phyloP scores from a whole-genome alignment of 2,888 invertebrate genomes.

The Caenorhabditis imperialis region DNA sequence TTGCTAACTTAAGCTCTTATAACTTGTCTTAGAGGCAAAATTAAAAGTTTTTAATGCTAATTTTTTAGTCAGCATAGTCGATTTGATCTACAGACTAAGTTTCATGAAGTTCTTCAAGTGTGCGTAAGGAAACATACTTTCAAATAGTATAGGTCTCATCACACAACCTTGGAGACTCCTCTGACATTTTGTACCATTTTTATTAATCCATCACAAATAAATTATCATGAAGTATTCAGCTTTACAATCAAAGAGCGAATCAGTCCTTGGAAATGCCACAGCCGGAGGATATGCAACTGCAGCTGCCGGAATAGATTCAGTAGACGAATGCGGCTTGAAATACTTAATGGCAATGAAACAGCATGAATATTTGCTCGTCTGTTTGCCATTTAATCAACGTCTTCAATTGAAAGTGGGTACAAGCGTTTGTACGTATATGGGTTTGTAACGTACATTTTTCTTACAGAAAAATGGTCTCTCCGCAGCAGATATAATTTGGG shows the following conservation, averaged over 20 bases:
- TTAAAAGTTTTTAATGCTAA: too few relatives aligned
- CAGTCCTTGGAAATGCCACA: conserved; percentile 70
- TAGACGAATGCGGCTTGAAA: conserved; percentile 96
- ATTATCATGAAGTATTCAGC: conserved; percentile 43
- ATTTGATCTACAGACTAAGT: too few relatives aligned
- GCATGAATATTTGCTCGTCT: conserved; percentile 93
- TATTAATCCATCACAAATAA: neutral
- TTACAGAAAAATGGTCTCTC: conserved; percentile 62
- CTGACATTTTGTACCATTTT: neutral
- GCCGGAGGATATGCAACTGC: conserved; percentile 72
- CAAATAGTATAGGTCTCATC: too few relatives aligned
- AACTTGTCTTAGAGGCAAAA: too few relatives aligned
- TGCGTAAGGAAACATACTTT: too few relatives aligned
- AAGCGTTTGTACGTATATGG: too few relatives aligned
- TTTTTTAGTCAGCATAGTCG: too few relatives aligned
- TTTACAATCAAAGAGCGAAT: conserved; percentile 66
- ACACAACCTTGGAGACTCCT: too few relatives aligned
- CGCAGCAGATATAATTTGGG: conserved; percentile 94
- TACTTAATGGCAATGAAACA: conserved; percentile 96
- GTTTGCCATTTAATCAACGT: conserved; percentile 91
- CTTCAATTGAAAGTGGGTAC: conserved; percentile 79
- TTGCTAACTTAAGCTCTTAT: too few relatives aligned
- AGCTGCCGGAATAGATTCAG: conserved; percentile 75
- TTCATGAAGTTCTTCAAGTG: too few relatives aligned
- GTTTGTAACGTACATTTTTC: conserved; percentile 15